Base-by-base conservation (phyloP, 1,140 invertebrate genomes). In the Acromyrmex heyeri region DNA sequence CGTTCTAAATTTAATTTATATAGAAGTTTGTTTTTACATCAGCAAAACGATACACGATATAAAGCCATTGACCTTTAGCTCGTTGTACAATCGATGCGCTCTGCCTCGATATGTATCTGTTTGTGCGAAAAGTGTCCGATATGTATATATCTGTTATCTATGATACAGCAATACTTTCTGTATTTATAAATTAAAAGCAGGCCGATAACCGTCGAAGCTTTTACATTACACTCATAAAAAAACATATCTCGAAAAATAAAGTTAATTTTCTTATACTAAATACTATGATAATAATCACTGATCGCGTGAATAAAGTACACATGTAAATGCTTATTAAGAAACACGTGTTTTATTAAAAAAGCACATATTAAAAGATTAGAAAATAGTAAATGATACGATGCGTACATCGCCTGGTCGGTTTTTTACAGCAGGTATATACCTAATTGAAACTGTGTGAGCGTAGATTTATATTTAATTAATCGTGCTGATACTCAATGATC, bases 311-410 rank as follows among this genome's bases (percentile, higher is more conserved):
- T 79, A 53, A 67, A 7, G 2, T 55, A 53, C 30, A 69, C 27
- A 78, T 48, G 12, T 50, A 2, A 16, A 53, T 79, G 10, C 30
- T 81, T 44, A 14, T 81, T 81, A 81, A 81, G 61, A 79, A 77
- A 79, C 65, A 77, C 44, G 27, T 81, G 48, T 73, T 83, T 83
- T 83, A 83, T 83, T 83, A 83, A 83, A 83, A 83, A 75, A 75
- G 79, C 69, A 83, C 79, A 83, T 83, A 48, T 83, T 83, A 83
- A 83, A 83, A 83, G 70, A 73, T 83, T 83, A 73, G 55, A 83
- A 75, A 83, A 83, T 75, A 75, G 55, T 83, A 73, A 82, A 73
- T n/a, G 69, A 83, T 72, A 82, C 34, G 21, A 59, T 34, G 21
- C 55, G 38, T 70, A 75, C 53, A 59, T 73, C 38, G 69, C 24